Conservation (phyloP, 2,797 vertebrate genomes). For the Clarias platycephalus region DNA sequence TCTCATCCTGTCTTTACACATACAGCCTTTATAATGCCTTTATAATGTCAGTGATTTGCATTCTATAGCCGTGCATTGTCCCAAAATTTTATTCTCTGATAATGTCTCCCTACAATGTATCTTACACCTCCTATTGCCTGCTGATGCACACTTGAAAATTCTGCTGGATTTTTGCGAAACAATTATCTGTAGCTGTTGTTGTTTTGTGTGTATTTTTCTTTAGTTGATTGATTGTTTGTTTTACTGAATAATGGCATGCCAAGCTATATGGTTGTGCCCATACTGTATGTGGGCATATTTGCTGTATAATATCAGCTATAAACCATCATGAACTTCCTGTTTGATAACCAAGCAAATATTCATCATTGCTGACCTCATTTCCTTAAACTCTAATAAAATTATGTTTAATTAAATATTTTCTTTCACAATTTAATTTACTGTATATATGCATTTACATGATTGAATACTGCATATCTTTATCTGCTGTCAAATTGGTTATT, state of each 20-base stretch:
- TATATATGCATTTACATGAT: neutral
- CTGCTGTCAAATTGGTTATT: neutral
- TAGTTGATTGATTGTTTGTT: too few species aligned
- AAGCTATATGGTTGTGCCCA: neutral
- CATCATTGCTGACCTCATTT: neutral
- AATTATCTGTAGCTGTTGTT: neutral
- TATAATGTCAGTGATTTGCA: neutral
- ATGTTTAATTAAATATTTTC: neutral
- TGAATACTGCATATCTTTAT: too few species aligned
- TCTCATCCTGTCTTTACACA: neutral
- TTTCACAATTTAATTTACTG: neutral
- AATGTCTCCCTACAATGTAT: neutral
- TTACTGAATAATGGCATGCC: neutral
- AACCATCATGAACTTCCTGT: neutral
- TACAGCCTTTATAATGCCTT: neutral
- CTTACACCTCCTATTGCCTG: neutral
- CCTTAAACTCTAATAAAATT: neutral
- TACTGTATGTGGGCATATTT: neutral
- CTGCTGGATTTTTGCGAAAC: neutral
- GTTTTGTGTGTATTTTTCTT: too few species aligned
- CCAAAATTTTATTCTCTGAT: slow-evolving; percentile 7
- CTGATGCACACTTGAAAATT: neutral
- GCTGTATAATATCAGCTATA: neutral
- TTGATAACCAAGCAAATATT: neutral
- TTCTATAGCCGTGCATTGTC: neutral